These are phyloP conservation scores for Vulpes vulpes DNA, from an alignment of 2,113 vertebrate genomes.

Conservation along the genomic window DNA sequence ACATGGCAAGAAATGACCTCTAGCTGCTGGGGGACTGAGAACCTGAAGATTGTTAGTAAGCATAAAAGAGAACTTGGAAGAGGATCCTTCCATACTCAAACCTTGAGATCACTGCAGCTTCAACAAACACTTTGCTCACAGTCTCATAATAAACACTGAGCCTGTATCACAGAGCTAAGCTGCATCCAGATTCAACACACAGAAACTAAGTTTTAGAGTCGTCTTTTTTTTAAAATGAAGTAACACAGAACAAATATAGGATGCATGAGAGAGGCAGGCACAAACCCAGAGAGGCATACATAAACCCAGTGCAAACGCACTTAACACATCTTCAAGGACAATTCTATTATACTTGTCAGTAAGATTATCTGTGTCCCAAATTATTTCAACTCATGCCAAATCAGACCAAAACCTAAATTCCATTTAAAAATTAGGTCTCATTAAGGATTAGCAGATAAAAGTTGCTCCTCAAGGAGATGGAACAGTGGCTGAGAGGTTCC, in stretches of 20 bases:
- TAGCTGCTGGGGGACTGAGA: rapidly evolving
- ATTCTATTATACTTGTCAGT: background rate
- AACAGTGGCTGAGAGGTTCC: background rate
- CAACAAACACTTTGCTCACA: rapidly evolving
- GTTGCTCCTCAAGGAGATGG: background rate
- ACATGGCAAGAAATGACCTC: background rate
- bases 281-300: background rate
- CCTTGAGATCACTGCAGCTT: rapidly evolving
- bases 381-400: background rate
- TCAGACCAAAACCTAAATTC: background rate
- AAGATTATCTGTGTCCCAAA: background rate
- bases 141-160: background rate
- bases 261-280: background rate
- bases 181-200: background rate
- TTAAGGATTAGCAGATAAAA: constrained; percentile 9
- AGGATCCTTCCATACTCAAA: too few relatives aligned
- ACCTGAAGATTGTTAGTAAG: rapidly evolving
- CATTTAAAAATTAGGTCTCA: background rate
- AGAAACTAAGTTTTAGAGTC: background rate
- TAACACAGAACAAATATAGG: background rate
- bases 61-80: rapidly evolving
- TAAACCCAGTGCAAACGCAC: background rate
- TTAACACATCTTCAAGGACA: background rate
- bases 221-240: background rate
- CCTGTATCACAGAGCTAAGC: background rate